Evolutionary conservation across 2,113 vertebrate genomes (phyloP), one percentile per base, ranked within the genome.

Genomic region (Austrofundulus limnaeus): DNA sequence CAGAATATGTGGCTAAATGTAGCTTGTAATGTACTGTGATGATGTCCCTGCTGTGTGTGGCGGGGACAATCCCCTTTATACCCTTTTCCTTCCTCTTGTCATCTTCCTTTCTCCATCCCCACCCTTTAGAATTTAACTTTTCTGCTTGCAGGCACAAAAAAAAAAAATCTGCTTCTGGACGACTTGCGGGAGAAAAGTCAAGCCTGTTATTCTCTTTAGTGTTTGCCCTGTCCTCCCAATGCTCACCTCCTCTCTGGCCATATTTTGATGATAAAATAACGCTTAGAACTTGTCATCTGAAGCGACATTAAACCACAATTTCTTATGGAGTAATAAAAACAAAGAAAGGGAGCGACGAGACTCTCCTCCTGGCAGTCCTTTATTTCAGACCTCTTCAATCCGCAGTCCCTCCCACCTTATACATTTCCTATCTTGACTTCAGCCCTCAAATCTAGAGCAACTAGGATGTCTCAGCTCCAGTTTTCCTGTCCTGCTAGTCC

Each of bases 381-480:
- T 59, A 67, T 81, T 81, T 61, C 75, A 62, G 70, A 68, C 57
- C 61, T 72, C 71, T 61, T 66, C 78, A 57, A 59, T 61, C 64
- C 57, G 50, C 57, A 62, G 48, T 66, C 69, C 62, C 64, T 48
- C 17, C 66, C 39, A 43, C 61, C 53, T 71, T 71, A 65, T 59
- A 79, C 71, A 81, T 58, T 61, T 68, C 70, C 39, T 46, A 70
- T 51, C 70, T 68, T 50, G 70, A 80, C 72, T 46, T 72, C 51
- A 58, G 43, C 66, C 75, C 61, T 45, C 66, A 31, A 72, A 77
- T 19, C 77, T 89, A 39, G 84, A 91, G 89, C 90, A 77, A 85
- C 88, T 60, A 94, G 81, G 87, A 97, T 98, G 95, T 96, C 96
- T 88, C 95, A 98, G 92, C 91, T 96, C 90, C 94, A 97, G 89